Conservation (phyloP, 2,797 vertebrate genomes). For the Hypotaenidia philippensis region DNA sequence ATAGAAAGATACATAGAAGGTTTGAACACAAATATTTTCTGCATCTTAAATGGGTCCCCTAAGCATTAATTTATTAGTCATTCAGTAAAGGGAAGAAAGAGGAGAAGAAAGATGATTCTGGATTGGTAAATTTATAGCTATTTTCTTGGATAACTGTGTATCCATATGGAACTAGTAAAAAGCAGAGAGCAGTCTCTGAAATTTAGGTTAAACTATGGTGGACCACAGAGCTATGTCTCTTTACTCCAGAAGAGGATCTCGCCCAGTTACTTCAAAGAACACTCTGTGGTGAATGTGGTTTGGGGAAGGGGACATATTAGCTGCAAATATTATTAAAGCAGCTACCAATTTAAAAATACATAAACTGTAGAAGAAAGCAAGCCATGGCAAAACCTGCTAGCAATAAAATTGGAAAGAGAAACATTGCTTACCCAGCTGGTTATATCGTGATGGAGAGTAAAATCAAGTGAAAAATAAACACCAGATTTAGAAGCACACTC, state of each 20-base stretch:
- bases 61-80: background rate
- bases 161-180: background rate
- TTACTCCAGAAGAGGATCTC: background rate
- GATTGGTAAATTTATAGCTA: background rate
- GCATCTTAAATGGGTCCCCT: background rate
- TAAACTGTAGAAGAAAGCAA: background rate
- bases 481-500: constrained; percentile 33
- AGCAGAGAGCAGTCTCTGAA: background rate
- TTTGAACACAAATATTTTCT: background rate
- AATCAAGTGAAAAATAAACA: constrained; percentile 31
- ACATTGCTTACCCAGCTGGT: background rate
- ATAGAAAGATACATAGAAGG: background rate
- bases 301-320: background rate
- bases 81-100: background rate
- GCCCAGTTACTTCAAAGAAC: accelerated
- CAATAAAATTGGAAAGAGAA: constrained; percentile 41
- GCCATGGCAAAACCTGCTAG: background rate
- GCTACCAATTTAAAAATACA: background rate
- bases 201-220: accelerated
- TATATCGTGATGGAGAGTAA: constrained; percentile 23
- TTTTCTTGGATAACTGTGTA: background rate
- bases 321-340: background rate
- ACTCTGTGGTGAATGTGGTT: background rate
- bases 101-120: background rate
- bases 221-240: background rate